Percentiles rank a stretch among this genome's conserved stretches.
These are phyloP conservation scores for Callinectes sapidus DNA, from an alignment of 2,888 invertebrate genomes.

Conservation along the genomic window DNA sequence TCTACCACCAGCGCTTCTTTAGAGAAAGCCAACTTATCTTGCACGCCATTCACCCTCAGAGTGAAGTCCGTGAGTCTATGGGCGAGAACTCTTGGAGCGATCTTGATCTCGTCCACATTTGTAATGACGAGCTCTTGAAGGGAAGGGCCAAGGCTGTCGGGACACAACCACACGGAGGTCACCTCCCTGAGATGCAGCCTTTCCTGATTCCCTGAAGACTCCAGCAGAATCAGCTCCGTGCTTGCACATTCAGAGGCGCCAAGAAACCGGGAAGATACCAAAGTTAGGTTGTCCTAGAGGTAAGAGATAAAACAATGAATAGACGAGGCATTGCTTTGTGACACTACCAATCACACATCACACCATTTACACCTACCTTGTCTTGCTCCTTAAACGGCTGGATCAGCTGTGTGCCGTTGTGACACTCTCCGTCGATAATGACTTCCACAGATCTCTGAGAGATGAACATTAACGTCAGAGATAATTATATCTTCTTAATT, in stretches of 20 bases:
- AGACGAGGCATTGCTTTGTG: not conserved
- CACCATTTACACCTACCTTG: not conserved
- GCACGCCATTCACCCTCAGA: not conserved
- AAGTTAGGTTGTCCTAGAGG: not conserved
- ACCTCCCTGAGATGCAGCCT: not conserved
- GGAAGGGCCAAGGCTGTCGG: slow-evolving; percentile 25
- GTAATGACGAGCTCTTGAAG: slow-evolving; percentile 40
- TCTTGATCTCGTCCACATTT: slow-evolving; percentile 38
- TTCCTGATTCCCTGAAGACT: slow-evolving; percentile 27
- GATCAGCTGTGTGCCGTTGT: not conserved
- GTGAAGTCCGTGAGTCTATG: slow-evolving; percentile 28
- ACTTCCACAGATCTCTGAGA: not conserved
- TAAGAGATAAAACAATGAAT: not conserved
- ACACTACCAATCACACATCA: not conserved
- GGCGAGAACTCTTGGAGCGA: slow-evolving; percentile 41
- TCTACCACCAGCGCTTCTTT: slow-evolving; percentile 22
- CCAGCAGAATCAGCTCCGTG: not conserved
- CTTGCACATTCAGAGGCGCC: not conserved
- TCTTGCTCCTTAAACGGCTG: not conserved
- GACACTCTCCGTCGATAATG: not conserved
- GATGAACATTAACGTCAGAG: not conserved
- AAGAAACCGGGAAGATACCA: not conserved
- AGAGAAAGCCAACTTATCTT: slow-evolving; percentile 13
- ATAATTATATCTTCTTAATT: not conserved
- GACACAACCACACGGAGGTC: slow-evolving; percentile 39